Conservation (phyloP, 2,113 vertebrate species). For the Dromiciops gliroides region DNA sequence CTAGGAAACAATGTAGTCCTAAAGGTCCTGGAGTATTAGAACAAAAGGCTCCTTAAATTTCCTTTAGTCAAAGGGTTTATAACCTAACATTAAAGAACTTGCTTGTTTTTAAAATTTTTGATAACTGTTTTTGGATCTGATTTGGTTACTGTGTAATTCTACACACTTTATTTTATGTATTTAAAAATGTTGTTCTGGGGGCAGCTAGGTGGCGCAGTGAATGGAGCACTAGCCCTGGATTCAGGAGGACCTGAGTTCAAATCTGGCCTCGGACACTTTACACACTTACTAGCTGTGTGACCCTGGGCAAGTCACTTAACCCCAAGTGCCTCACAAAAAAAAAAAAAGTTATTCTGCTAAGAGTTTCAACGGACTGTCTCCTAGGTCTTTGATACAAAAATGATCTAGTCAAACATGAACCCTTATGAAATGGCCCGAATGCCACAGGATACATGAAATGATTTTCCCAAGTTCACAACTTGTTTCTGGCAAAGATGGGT, state of each 20-base stretch:
- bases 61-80: neutral
- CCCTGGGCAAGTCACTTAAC: too few relatives aligned
- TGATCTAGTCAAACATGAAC: neutral
- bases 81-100: neutral
- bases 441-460: neutral
- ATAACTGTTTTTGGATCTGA: neutral
- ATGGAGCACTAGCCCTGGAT: too few relatives aligned
- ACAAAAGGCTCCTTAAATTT: neutral
- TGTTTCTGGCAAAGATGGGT: neutral
- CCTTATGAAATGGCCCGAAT: neutral
- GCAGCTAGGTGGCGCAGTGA: too few relatives aligned
- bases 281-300: too few relatives aligned
- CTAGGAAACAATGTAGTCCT: neutral
- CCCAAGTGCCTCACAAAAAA: too few relatives aligned
- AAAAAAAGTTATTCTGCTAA: neutral
- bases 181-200: neutral
- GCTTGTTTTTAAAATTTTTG: neutral
- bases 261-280: too few relatives aligned
- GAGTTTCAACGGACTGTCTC: neutral
- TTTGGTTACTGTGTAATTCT: neutral
- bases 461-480: neutral
- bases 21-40: neutral
- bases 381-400: neutral
- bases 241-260: too few relatives aligned
- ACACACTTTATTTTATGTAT: neutral